These are phyloP conservation scores for Zosterops hypoxanthus DNA, from an alignment of 2,113 vertebrate species.

Conservation along the genomic window DNA sequence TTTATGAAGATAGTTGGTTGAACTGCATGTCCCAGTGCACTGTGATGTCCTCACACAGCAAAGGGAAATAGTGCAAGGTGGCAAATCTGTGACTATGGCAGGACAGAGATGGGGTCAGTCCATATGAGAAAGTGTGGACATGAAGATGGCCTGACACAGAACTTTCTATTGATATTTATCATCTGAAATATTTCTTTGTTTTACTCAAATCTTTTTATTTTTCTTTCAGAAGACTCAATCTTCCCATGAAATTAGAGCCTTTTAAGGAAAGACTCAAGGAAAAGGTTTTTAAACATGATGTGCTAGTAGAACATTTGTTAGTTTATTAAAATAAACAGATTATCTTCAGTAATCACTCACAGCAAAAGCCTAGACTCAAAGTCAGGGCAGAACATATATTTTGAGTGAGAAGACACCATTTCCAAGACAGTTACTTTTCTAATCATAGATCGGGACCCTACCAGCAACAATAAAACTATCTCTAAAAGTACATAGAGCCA, in stretches of 20 bases:
- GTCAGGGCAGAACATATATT: neutral
- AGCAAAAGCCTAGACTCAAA: neutral
- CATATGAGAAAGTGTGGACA: neutral
- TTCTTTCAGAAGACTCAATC: neutral
- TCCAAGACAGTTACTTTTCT: neutral
- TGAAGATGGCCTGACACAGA: neutral
- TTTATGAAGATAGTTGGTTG: neutral
- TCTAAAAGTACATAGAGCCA: neutral
- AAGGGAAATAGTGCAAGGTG: neutral
- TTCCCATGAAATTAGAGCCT: neutral
- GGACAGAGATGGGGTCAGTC: neutral
- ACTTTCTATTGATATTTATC: neutral
- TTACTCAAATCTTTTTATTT: neutral
- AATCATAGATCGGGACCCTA: neutral
- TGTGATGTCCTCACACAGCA: fast-evolving
- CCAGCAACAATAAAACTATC: neutral
- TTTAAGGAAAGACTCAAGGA: neutral
- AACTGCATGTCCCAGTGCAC: neutral
- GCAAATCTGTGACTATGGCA: neutral
- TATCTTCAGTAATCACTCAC: neutral
- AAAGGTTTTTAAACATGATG: neutral
- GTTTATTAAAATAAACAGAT: neutral
- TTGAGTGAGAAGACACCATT: neutral
- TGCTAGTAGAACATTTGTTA: neutral
- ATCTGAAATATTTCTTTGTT: neutral